Conservation (phyloP, 2,797 vertebrate species). For the Gambusia yucatana region DNA sequence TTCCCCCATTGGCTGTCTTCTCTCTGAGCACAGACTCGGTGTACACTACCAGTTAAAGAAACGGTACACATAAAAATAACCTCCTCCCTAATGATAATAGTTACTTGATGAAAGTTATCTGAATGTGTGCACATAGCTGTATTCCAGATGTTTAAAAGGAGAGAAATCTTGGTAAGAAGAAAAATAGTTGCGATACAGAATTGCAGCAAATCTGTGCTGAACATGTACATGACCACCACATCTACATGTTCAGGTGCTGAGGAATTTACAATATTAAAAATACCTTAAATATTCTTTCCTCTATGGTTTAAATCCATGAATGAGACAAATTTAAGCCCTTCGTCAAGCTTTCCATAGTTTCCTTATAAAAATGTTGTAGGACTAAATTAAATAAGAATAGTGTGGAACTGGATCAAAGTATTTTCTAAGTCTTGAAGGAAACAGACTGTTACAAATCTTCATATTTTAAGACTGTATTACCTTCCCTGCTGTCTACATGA, state of each 20-base stretch:
- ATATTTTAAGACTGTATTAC: background rate
- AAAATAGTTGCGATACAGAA: background rate
- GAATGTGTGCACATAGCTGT: background rate
- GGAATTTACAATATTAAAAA: background rate
- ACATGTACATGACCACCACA: background rate
- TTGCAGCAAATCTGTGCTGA: background rate
- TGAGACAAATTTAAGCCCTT: background rate
- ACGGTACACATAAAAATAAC: background rate
- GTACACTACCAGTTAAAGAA: background rate
- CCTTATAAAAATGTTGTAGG: background rate
- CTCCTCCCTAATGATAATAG: background rate
- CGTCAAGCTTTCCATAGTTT: background rate
- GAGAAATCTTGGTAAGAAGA: background rate
- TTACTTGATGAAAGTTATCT: background rate
- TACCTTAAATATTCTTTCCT: background rate
- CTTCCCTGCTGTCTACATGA: background rate
- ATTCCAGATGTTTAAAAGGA: background rate
- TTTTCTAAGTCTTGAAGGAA: background rate
- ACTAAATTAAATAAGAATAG: background rate
- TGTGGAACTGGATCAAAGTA: background rate
- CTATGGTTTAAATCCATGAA: background rate
- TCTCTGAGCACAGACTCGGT: background rate
- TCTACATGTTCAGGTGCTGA: background rate
- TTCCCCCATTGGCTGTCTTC: background rate
- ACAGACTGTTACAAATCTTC: background rate